Evolutionary conservation across 2,888 invertebrate genomes (phyloP).

Genomic region (Aromia moschata): DNA sequence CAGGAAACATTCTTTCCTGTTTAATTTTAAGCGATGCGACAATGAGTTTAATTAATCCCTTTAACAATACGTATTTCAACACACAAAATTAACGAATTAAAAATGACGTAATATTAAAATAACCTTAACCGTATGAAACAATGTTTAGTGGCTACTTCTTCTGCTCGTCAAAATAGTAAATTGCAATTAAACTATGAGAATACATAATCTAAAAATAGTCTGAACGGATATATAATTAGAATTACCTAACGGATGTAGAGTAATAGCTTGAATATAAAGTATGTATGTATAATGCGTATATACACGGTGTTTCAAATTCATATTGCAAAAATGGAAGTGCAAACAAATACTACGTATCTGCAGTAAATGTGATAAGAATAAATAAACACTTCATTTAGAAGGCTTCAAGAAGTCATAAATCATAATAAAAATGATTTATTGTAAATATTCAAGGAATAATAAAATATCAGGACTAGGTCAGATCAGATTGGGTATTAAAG

Average conservation of each 20-base stretch:
- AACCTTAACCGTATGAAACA: too few species aligned
- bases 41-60: conserved; percentile 1
- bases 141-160: too few species aligned
- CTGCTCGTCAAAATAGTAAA: too few species aligned
- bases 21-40: background rate
- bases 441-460: too few species aligned
- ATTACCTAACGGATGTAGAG: background rate
- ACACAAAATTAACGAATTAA: conserved; percentile 6
- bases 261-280: background rate
- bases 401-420: too few species aligned
- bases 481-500: too few species aligned
- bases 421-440: too few species aligned
- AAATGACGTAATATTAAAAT: conserved; percentile 4
- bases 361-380: too few species aligned
- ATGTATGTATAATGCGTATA: background rate
- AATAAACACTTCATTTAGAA: too few species aligned
- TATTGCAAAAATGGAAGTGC: too few species aligned
- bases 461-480: too few species aligned
- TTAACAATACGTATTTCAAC: background rate
- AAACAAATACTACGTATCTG: too few species aligned
- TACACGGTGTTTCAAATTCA: background rate
- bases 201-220: background rate
- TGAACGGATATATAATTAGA: background rate
- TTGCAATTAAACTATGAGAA: background rate
- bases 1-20: conserved; percentile 12